Base-by-base conservation (phyloP, 37 sponge, comb jelly and placozoan genomes). In the Aplysina aerophoba region DNA sequence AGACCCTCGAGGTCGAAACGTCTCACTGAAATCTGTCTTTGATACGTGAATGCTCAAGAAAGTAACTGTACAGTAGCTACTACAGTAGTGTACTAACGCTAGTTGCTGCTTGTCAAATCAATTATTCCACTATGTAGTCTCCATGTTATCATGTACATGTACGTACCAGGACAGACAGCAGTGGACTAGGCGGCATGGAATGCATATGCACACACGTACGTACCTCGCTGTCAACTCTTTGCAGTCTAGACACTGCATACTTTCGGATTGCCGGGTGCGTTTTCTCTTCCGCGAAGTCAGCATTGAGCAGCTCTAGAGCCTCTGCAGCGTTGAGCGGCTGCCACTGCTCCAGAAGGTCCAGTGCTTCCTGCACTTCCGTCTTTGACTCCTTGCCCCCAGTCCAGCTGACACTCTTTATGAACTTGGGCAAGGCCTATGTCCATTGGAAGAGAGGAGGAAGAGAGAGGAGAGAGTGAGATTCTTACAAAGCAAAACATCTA, bases 401-500 rank as follows among this genome's bases (percentile, higher is more conserved):
- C 97, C 97, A 99, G 77, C 97, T 84, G 33, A 99, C 95, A 64
- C 96, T 90, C 88, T 93, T 91, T 39, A 99, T 86, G 83, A 96
- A 99, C 91, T 99, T 99, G 28, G 99, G 87, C 25, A 99, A 95
- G 0, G 99, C 97, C 50, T 91, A 33, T 71, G 55, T 2, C 6
- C 20, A 36, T 20, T 4, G 25, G 14, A 82, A 20, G 62, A 63
- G 21, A 73, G 68, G 4, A 8, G 50, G 8, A 8, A 44, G 50
- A 8, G 50, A 44, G 50, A 44, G 3, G 50, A 44, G 50, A 44
- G 8, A 3, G 8, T 11, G 8, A 8, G 8, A 44, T 3, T 11
- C 3, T 11, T 11, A 8, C 6, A 8, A 44, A 44, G 50, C 8
- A 3, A 44, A 11, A 44, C 3, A 44, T 44, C 50, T 44, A 8